Percentiles rank a stretch among this genome's conserved stretches.
These are phyloP conservation scores for Telmatherina bonti DNA, from an alignment of 2,797 vertebrate species.

Conservation along the genomic window DNA sequence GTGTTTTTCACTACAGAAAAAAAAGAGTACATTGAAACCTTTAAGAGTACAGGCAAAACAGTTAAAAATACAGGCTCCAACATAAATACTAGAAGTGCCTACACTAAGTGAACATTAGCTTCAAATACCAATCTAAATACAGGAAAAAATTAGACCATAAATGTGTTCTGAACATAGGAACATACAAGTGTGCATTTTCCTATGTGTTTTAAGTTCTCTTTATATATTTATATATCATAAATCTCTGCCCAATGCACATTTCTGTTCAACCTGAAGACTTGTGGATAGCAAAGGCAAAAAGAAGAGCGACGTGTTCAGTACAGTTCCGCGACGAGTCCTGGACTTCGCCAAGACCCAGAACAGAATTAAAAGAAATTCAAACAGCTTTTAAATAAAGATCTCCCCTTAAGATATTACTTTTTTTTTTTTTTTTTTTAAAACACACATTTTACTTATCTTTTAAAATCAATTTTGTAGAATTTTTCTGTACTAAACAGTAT, in stretches of 20 bases:
- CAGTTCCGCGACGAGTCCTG: conserved; percentile 88
- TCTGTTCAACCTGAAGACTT: conserved; percentile 96
- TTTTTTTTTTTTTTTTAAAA: too few species aligned
- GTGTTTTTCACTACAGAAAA: conserved; percentile 91
- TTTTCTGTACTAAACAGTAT: conserved; percentile 88
- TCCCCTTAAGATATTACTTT: conserved; percentile 90
- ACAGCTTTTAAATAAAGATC: conserved; percentile 90
- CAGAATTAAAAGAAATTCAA: conserved; percentile 77
- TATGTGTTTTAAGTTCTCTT: conserved; percentile 95
- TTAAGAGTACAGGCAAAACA: conserved; percentile 98
- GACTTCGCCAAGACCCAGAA: conserved; percentile 90
- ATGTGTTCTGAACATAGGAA: conserved; percentile 98
- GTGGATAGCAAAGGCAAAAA: conserved; percentile 95
- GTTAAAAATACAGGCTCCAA: conserved; percentile 99
- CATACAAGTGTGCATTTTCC: conserved; percentile 98
- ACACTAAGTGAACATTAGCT: conserved; percentile 99
- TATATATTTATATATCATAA: conserved; percentile 90
- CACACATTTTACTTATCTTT: conserved; percentile 85
- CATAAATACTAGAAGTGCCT: conserved; percentile 99
- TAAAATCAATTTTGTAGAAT: conserved; percentile 82
- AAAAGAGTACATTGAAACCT: conserved; percentile 93
- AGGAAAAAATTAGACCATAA: conserved; percentile 96
- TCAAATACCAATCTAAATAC: conserved; percentile 99
- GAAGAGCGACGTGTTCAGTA: conserved; percentile 85
- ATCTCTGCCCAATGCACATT: conserved; percentile 93